Percentiles rank a stretch among this genome's conserved stretches.
Evolutionary conservation across 1,140 invertebrate species (phyloP).

Genomic region (Anastrepha ludens): DNA sequence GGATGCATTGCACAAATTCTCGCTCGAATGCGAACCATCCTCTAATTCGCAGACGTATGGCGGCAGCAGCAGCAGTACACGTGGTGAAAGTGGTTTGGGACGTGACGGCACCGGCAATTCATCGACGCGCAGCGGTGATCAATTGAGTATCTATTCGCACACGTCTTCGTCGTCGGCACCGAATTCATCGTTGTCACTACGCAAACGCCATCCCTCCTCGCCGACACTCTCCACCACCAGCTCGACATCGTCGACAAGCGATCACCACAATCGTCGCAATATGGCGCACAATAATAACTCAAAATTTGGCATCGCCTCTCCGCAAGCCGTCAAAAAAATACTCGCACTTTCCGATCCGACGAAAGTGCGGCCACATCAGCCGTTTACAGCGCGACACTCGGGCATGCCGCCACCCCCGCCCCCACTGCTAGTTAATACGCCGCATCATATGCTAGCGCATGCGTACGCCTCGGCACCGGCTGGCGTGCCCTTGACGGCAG

Average conservation of each 20-base stretch:
- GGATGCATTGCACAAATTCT: constrained; percentile 90
- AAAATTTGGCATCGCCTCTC: constrained; percentile 92
- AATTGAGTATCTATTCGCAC: constrained; percentile 69
- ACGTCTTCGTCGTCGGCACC: constrained; percentile 70
- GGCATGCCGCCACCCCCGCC: constrained; percentile 60
- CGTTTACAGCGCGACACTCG: constrained; percentile 67
- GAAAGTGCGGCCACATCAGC: constrained; percentile 91
- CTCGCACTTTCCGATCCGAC: constrained; percentile 89
- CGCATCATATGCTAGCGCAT: constrained; percentile 68
- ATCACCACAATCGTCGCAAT: constrained; percentile 89
- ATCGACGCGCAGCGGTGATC: constrained; percentile 63
- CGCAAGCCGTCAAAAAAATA: constrained; percentile 95
- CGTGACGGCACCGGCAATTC: constrained; percentile 53
- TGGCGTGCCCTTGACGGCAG: constrained; percentile 54
- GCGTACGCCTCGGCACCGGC: constrained; percentile 54
- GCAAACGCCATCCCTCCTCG: constrained; percentile 80
- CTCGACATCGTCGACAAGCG: constrained; percentile 91
- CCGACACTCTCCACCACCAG: constrained; percentile 89
- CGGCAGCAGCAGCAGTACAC: constrained; percentile 69
- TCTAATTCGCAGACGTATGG: constrained; percentile 75
- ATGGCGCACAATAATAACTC: constrained; percentile 84
- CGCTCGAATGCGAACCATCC: constrained; percentile 90
- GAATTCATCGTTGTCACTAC: constrained; percentile 74
- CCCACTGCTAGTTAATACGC: constrained; percentile 61
- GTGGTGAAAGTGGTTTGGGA: constrained; percentile 72